A percentile compares a stretch with the other conserved stretches of the same genome.
phyloP scores from a whole-genome alignment of 2,888 invertebrate genomes.

The Entomobrya multifasciata region DNA sequence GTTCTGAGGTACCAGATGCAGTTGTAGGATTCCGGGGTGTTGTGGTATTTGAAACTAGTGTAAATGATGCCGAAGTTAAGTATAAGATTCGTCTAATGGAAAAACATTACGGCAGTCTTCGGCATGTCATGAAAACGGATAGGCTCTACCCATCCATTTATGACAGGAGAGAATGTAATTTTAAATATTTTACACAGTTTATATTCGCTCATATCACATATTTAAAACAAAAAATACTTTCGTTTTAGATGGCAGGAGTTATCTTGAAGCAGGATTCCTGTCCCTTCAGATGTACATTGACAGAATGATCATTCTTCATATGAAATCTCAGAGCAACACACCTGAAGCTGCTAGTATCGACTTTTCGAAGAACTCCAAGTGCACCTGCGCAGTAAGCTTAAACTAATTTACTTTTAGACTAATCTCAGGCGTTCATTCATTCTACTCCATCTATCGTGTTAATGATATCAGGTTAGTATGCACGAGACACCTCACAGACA shows the following conservation, averaged over 20 bases:
- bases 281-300: slow-evolving; percentile 21
- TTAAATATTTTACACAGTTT: not conserved
- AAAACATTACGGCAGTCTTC: slow-evolving; percentile 28
- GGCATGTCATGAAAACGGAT: slow-evolving; percentile 22
- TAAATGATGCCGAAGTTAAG: slow-evolving; percentile 14
- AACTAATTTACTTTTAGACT: too few species aligned
- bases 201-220: not conserved
- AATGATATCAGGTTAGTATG: not conserved
- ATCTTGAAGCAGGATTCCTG: slow-evolving; percentile 45
- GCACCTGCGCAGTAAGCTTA: slow-evolving; percentile 5
- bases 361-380: not conserved
- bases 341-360: not conserved
- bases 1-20: too few species aligned
- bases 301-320: slow-evolving; percentile 10
- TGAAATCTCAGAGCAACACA: not conserved
- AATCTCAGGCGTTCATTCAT: too few species aligned
- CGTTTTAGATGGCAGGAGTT: not conserved
- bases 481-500: slow-evolving; percentile 49
- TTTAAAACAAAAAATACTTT: too few species aligned
- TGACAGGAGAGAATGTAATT: slow-evolving; percentile 40
- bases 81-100: slow-evolving; percentile 64
- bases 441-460: too few species aligned
- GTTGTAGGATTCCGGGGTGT: slow-evolving; percentile 45
- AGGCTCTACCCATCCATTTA: not conserved
- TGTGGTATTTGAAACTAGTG: slow-evolving; percentile 43